Conservation (phyloP, 2,888 invertebrate genomes). For the Nymphalis urticae region DNA sequence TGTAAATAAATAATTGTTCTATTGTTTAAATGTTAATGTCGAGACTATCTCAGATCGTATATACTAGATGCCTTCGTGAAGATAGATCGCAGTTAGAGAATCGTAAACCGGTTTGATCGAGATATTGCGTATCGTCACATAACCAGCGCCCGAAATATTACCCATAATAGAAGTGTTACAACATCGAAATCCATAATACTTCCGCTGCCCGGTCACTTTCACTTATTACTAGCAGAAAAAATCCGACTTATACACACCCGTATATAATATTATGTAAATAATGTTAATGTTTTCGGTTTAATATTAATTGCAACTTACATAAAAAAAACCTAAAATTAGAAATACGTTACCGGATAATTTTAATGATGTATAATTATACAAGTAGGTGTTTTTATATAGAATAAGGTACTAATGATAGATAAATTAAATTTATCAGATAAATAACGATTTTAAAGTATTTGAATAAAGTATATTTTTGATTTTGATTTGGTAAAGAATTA, state of each 20-base stretch:
- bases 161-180: slow-evolving; percentile 53
- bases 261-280: slow-evolving; percentile 3
- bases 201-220: slow-evolving; percentile 48
- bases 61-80: slow-evolving; percentile 3
- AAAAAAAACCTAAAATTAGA: neutral
- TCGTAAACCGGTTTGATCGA: slow-evolving; percentile 52
- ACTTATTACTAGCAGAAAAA: slow-evolving; percentile 44
- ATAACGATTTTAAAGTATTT: no score
- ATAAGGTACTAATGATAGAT: no score
- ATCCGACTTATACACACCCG: neutral
- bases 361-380: no score
- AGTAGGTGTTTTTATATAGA: no score
- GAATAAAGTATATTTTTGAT: no score
- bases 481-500: no score
- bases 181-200: slow-evolving; percentile 43
- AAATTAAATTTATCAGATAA: no score
- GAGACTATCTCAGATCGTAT: neutral
- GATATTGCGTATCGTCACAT: slow-evolving; percentile 64
- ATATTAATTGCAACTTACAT: neutral
- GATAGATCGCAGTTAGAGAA: slow-evolving; percentile 25
- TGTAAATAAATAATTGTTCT: no score
- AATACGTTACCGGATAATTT: no score
- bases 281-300: neutral
- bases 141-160: slow-evolving; percentile 54
- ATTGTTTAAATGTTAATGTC: slow-evolving; percentile 9